Conservation (phyloP, 92 coral and sea anemone species). For the Porites rus region DNA sequence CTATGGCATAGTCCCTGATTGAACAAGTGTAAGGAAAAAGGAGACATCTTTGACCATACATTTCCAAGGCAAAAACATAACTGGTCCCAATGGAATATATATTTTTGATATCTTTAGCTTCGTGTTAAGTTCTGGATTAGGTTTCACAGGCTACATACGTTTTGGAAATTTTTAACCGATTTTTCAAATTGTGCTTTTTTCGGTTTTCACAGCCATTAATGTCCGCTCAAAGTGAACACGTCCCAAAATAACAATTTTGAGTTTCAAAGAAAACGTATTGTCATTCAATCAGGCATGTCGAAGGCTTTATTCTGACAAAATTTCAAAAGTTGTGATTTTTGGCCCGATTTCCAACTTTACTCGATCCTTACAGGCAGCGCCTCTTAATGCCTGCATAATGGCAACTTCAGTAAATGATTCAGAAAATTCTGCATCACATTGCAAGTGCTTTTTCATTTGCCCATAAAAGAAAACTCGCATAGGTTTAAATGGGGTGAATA, state of each 20-base stretch:
- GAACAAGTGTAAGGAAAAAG: not conserved
- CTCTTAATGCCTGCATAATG: not conserved
- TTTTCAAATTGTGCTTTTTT: constrained; percentile 2
- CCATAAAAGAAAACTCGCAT: not conserved
- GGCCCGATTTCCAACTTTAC: no score
- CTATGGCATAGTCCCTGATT: not conserved
- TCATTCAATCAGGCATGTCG: no score
- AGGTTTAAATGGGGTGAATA: constrained; percentile 1
- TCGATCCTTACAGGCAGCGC: no score
- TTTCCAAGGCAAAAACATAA: constrained; percentile 5
- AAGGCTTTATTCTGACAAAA: no score
- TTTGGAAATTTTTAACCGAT: not conserved
- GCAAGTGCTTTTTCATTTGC: constrained; percentile 23
- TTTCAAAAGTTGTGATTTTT: no score
- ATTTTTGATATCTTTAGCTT: not conserved
- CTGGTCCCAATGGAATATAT: constrained; percentile 5
- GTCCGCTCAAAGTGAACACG: constrained; percentile 13
- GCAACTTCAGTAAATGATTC: not conserved
- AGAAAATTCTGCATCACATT: not conserved
- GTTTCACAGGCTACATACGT: not conserved
- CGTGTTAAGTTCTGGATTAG: not conserved
- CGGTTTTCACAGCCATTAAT: constrained; percentile 5
- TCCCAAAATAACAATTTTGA: no score
- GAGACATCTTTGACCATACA: constrained; percentile 12
- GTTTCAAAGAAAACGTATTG: no score